A percentile compares a stretch with the other conserved stretches of the same genome.
phyloP scores from a whole-genome alignment of 64 coral and sea anemone species.

The Porites australiensis region DNA sequence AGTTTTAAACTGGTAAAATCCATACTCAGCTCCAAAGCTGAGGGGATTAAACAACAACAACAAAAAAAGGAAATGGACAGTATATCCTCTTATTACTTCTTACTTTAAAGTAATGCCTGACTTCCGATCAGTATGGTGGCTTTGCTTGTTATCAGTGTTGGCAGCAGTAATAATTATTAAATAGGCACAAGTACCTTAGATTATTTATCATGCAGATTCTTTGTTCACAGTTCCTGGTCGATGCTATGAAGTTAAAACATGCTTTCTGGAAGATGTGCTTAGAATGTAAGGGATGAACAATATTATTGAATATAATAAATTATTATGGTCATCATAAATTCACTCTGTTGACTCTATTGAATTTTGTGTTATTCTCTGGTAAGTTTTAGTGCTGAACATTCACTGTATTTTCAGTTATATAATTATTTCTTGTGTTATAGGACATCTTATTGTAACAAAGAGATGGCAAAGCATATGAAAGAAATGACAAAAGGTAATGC shows the following conservation, averaged over 20 bases:
- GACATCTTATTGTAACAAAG: constrained; percentile 77
- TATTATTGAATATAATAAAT: background rate
- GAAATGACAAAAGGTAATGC: constrained; percentile 9
- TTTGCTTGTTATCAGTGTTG: background rate
- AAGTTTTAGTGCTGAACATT: background rate
- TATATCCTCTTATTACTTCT: no score
- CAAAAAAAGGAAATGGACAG: no score
- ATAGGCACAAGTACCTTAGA: no score
- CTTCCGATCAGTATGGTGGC: no score
- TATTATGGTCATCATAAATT: background rate
- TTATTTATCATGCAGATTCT: background rate
- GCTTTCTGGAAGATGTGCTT: constrained; percentile 92
- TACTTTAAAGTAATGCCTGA: no score
- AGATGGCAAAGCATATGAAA: constrained; percentile 72
- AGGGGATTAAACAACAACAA: no score
- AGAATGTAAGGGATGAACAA: constrained; percentile 75
- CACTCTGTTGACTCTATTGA: background rate
- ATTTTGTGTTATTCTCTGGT: background rate
- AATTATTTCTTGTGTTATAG: constrained; percentile 22
- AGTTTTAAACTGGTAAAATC: no score
- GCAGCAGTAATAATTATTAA: no score
- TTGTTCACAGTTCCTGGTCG: constrained; percentile 86
- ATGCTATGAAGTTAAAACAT: constrained; percentile 88
- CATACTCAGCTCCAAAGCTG: no score
- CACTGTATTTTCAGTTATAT: background rate